Conservation (phyloP, 2,888 invertebrate genomes). For the Odontothrips loti region DNA sequence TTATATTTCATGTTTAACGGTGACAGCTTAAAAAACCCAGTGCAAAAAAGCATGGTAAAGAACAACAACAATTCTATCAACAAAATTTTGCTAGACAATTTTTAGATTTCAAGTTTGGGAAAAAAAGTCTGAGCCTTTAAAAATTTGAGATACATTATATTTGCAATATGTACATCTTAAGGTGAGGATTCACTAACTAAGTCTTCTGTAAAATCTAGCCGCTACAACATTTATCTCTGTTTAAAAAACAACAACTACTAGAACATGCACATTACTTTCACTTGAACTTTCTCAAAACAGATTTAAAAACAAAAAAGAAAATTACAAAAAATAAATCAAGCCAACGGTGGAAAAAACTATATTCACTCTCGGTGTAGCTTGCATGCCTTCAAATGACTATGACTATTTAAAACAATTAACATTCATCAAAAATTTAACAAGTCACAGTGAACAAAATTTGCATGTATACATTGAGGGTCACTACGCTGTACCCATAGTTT, state of each 20-base stretch:
- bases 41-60: too few relatives aligned
- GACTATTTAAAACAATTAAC: too few relatives aligned
- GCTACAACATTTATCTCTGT: neutral
- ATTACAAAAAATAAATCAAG: neutral
- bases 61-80: too few relatives aligned
- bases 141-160: neutral
- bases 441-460: neutral
- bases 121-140: neutral
- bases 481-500: neutral
- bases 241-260: neutral
- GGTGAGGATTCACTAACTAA: neutral
- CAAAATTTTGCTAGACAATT: too few relatives aligned
- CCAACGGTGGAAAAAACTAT: neutral
- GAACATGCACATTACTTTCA: neutral
- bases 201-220: neutral
- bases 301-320: neutral
- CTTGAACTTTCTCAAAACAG: neutral
- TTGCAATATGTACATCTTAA: constrained; percentile 1
- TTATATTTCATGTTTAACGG: too few relatives aligned
- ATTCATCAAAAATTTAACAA: neutral
- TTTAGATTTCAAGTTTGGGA: neutral
- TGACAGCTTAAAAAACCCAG: too few relatives aligned
- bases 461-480: neutral
- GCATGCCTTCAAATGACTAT: too few relatives aligned
- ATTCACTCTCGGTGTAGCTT: neutral